Conservation (phyloP, 1,140 invertebrate species). For the Conus ventricosus region DNA sequence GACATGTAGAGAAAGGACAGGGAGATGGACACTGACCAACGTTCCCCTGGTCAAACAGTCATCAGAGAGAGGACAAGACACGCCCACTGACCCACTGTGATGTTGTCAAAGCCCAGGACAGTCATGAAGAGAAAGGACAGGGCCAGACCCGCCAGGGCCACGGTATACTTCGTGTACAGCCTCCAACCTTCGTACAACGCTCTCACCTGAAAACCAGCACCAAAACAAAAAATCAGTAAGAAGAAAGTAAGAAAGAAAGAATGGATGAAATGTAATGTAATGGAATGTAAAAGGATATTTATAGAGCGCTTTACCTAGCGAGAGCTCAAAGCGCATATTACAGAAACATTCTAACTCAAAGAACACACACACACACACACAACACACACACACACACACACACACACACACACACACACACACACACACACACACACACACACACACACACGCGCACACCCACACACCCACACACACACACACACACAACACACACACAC, state of each 20-base stretch:
- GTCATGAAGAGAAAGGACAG: slow-evolving; percentile 78
- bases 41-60: neutral
- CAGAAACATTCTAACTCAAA: too few relatives aligned
- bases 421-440: too few relatives aligned
- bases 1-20: neutral
- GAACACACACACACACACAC: too few relatives aligned
- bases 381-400: too few relatives aligned
- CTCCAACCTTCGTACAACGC: slow-evolving; percentile 70
- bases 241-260: neutral
- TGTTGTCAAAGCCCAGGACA: slow-evolving; percentile 78
- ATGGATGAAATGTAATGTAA: neutral
- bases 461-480: too few relatives aligned
- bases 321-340: too few relatives aligned
- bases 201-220: neutral
- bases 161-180: slow-evolving; percentile 72
- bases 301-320: too few relatives aligned
- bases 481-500: too few relatives aligned
- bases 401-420: too few relatives aligned
- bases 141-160: slow-evolving; percentile 76
- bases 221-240: too few relatives aligned
- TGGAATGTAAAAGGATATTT: too few relatives aligned
- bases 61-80: neutral
- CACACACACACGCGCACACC: too few relatives aligned
- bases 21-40: neutral
- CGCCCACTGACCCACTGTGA: slow-evolving; percentile 74